Conservation (phyloP, 2,113 vertebrate genomes). For the Alces alces region DNA sequence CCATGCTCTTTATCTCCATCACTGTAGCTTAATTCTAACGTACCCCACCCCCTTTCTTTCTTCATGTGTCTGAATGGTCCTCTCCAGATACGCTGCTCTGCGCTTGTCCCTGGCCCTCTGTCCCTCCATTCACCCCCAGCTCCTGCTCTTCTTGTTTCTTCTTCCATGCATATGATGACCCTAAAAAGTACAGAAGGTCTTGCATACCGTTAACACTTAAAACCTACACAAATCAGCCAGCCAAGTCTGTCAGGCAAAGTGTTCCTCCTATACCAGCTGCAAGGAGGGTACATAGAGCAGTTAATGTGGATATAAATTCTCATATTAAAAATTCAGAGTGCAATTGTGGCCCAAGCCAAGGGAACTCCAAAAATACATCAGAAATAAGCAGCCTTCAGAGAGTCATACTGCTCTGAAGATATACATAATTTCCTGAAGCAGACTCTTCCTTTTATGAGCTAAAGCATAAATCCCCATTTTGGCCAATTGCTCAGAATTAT, state of each 20-base stretch:
- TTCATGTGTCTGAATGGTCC: not conserved
- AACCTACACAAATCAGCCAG: not conserved
- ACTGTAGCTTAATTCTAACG: not conserved
- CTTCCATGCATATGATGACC: not conserved
- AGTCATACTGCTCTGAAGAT: not conserved
- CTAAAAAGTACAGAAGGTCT: not conserved
- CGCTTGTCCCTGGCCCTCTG: not conserved
- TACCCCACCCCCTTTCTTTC: not conserved
- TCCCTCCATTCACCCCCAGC: not conserved
- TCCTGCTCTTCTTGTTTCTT: not conserved
- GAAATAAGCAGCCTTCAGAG: not conserved
- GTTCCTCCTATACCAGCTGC: not conserved
- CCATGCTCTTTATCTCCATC: not conserved
- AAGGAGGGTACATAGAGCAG: not conserved
- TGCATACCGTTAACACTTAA: not conserved
- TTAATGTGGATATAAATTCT: not conserved
- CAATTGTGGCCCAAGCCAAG: not conserved
- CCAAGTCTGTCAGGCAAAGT: not conserved
- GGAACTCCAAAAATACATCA: not conserved
- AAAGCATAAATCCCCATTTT: conserved; percentile 28
- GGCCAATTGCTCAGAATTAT: conserved; percentile 30
- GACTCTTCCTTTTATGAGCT: not conserved
- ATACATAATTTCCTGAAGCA: not conserved
- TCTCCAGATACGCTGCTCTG: not conserved
- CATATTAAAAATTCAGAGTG: not conserved